These are phyloP conservation scores for Anaspis maculata DNA, from an alignment of 2,888 invertebrate species.

Conservation along the genomic window DNA sequence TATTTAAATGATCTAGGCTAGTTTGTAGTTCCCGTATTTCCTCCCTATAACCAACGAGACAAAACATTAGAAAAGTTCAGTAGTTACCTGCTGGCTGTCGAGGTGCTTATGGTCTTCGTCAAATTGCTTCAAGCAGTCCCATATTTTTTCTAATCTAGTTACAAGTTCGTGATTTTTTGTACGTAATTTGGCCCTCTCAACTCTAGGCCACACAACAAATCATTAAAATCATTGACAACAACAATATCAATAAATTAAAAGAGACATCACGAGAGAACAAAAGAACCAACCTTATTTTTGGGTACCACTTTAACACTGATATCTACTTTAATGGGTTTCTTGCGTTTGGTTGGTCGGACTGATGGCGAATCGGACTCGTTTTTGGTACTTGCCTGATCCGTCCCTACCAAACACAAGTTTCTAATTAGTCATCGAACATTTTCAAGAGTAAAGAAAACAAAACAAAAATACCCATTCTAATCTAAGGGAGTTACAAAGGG, in stretches of 20 bases:
- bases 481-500: background rate
- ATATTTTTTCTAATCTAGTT: slow-evolving; percentile 52
- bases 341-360: slow-evolving; percentile 44
- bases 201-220: slow-evolving; percentile 40
- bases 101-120: slow-evolving; percentile 23
- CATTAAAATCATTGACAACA: background rate
- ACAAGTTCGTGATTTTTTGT: slow-evolving; percentile 54
- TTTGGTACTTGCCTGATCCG: slow-evolving; percentile 37
- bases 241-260: slow-evolving; percentile 2
- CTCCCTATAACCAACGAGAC: slow-evolving; percentile 53
- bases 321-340: slow-evolving; percentile 70
- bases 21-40: slow-evolving; percentile 74
- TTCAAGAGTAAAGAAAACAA: slow-evolving; percentile 1
- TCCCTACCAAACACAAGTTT: slow-evolving; percentile 42
- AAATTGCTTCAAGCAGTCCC: slow-evolving; percentile 53
- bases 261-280: background rate
- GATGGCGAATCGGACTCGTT: slow-evolving; percentile 42
- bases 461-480: too few relatives aligned
- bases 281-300: slow-evolving; percentile 46
- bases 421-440: slow-evolving; percentile 1
- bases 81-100: slow-evolving; percentile 23
- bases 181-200: slow-evolving; percentile 52
- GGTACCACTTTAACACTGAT: slow-evolving; percentile 69
- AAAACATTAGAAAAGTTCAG: slow-evolving; percentile 27
- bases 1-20: slow-evolving; percentile 62